These are phyloP conservation scores for Actinemys pallida DNA, from an alignment of 2,113 vertebrate genomes.

Conservation along the genomic window DNA sequence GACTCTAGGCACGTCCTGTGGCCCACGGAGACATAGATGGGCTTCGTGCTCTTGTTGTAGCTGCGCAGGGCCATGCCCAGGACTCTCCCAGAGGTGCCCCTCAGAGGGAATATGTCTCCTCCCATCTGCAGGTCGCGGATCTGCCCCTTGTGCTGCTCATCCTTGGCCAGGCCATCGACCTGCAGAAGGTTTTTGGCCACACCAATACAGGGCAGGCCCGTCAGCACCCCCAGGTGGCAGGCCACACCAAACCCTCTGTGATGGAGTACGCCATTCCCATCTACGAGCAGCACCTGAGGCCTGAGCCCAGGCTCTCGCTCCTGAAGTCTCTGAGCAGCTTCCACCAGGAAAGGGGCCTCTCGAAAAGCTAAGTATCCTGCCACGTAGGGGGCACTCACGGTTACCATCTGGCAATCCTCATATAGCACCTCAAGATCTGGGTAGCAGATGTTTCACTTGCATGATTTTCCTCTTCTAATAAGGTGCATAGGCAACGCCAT, in stretches of 20 bases:
- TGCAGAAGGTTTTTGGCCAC: too few relatives aligned
- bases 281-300: constrained; percentile 95
- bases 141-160: too few relatives aligned
- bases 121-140: too few relatives aligned
- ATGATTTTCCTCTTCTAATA: neutral
- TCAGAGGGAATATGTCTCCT: too few relatives aligned
- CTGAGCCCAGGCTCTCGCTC: constrained; percentile 75
- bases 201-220: too few relatives aligned
- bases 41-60: too few relatives aligned
- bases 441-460: neutral
- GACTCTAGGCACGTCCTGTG: too few relatives aligned
- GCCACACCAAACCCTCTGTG: constrained; percentile 80
- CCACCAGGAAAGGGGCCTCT: constrained; percentile 88
- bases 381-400: constrained; percentile 86
- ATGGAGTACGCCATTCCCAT: constrained; percentile 95
- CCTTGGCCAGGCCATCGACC: too few relatives aligned
- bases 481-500: neutral
- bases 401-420: constrained; percentile 89
- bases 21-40: too few relatives aligned
- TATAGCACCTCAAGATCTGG: constrained; percentile 84
- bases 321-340: constrained; percentile 83
- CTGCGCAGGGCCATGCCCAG: too few relatives aligned
- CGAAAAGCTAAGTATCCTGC: constrained; percentile 94
- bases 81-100: too few relatives aligned
- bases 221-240: too few relatives aligned